phyloP scores from a whole-genome alignment of 2,113 vertebrate species.

The Callospermophilus lateralis region DNA sequence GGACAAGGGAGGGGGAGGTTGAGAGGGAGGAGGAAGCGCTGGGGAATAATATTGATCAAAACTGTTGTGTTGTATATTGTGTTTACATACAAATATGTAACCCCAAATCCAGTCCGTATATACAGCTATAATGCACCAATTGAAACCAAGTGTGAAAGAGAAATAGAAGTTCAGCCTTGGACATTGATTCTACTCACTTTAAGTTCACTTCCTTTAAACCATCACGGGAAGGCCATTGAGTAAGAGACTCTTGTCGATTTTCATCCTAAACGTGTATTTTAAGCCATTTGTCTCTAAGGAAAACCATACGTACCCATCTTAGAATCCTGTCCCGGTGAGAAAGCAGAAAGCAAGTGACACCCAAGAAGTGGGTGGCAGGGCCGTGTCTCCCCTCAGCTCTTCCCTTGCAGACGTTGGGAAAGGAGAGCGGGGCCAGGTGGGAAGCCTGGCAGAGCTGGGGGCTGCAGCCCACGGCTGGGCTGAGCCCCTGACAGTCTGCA shows the following conservation, averaged over 20 bases:
- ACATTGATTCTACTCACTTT: neutral
- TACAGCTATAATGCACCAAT: too few relatives aligned
- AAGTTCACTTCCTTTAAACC: conserved; percentile 38
- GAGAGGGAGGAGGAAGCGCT: too few relatives aligned
- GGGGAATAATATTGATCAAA: too few relatives aligned
- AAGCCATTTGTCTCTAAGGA: neutral
- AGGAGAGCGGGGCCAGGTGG: neutral
- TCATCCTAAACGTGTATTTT: neutral
- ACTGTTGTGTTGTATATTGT: too few relatives aligned
- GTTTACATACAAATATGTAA: too few relatives aligned
- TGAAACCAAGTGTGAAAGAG: too few relatives aligned
- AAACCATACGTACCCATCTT: neutral
- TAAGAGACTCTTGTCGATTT: neutral
- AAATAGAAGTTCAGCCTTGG: neutral
- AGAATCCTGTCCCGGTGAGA: neutral
- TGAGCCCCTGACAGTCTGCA: rapidly evolving
- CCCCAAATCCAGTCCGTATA: too few relatives aligned
- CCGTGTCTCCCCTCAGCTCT: neutral
- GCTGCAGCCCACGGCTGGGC: rapidly evolving
- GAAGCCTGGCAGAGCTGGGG: rapidly evolving
- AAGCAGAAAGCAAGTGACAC: neutral
- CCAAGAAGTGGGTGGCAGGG: too few relatives aligned
- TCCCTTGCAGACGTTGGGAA: neutral
- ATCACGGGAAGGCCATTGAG: neutral
- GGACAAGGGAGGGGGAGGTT: too few relatives aligned